Evolutionary conservation across 2,888 invertebrate species (phyloP).

Genomic region (Euzophera pinguis): DNA sequence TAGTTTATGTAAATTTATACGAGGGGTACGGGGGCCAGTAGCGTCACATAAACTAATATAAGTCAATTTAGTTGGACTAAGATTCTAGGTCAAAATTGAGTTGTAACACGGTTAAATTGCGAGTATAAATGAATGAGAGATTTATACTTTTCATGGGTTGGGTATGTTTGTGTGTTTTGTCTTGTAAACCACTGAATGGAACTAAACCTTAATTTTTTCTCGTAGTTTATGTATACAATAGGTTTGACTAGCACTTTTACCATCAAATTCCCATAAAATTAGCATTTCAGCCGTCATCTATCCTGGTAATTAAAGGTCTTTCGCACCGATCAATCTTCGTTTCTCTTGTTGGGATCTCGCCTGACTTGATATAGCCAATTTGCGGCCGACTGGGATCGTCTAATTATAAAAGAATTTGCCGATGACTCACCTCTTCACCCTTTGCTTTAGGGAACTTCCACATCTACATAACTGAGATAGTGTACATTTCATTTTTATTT

Average conservation of each 20-base stretch:
- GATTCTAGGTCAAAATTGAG: not conserved
- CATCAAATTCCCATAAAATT: not conserved
- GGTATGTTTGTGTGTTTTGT: too few relatives aligned
- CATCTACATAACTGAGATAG: not conserved
- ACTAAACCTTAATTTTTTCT: too few relatives aligned
- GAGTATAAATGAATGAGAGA: not conserved
- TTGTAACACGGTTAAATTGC: slow-evolving; percentile 3
- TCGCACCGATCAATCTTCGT: slow-evolving; percentile 14
- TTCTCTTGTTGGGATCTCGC: not conserved
- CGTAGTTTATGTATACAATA: too few relatives aligned
- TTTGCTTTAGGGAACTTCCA: slow-evolving; percentile 1
- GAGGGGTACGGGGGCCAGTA: too few relatives aligned
- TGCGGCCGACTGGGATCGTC: slow-evolving; percentile 27
- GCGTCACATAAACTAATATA: too few relatives aligned
- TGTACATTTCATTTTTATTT: too few relatives aligned
- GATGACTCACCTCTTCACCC: slow-evolving; percentile 24
- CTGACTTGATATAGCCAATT: slow-evolving; percentile 7
- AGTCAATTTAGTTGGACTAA: not conserved
- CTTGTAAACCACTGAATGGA: too few relatives aligned
- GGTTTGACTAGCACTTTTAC: not conserved
- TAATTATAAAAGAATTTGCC: slow-evolving; percentile 51
- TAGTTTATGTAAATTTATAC: too few relatives aligned
- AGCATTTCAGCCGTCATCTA: not conserved
- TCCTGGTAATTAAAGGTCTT: slow-evolving; percentile 7
- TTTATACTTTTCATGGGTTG: too few relatives aligned